phyloP scores from a whole-genome alignment of 2,797 vertebrate species.

The Halcyon badia region DNA sequence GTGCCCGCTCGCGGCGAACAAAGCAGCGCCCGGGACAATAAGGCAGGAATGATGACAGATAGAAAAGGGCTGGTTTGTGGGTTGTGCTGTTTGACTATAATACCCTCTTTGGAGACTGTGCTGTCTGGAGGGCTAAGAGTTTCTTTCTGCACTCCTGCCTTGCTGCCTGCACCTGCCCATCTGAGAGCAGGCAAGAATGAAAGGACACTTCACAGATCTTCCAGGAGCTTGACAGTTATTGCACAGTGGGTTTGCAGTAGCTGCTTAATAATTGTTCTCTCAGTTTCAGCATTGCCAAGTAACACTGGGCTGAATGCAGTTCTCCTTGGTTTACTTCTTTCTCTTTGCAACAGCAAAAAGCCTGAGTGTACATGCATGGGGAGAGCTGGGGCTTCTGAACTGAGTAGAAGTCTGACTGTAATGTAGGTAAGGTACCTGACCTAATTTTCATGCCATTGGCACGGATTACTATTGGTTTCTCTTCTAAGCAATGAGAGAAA shows the following conservation, averaged over 20 bases:
- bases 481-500: neutral
- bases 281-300: neutral
- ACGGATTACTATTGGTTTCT: neutral
- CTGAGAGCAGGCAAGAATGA: conserved; percentile 45
- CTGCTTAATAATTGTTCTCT: neutral
- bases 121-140: conserved; percentile 68
- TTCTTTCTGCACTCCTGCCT: conserved; percentile 73
- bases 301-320: neutral
- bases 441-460: neutral
- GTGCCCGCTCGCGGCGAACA: conserved; percentile 73
- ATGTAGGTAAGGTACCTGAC: neutral
- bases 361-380: neutral
- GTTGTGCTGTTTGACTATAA: conserved; percentile 51
- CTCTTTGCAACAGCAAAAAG: neutral
- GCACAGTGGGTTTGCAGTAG: neutral
- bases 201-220: conserved; percentile 34
- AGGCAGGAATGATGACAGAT: conserved; percentile 89
- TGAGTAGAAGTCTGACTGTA: neutral
- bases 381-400: neutral
- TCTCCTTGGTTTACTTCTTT: neutral
- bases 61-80: conserved; percentile 78
- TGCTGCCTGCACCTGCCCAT: conserved; percentile 71
- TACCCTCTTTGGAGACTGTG: conserved; percentile 51
- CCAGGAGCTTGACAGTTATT: neutral
- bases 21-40: conserved; percentile 77